Evolutionary conservation across 1,140 invertebrate genomes (phyloP).

Genomic region (Meloidogyne hapla): DNA sequence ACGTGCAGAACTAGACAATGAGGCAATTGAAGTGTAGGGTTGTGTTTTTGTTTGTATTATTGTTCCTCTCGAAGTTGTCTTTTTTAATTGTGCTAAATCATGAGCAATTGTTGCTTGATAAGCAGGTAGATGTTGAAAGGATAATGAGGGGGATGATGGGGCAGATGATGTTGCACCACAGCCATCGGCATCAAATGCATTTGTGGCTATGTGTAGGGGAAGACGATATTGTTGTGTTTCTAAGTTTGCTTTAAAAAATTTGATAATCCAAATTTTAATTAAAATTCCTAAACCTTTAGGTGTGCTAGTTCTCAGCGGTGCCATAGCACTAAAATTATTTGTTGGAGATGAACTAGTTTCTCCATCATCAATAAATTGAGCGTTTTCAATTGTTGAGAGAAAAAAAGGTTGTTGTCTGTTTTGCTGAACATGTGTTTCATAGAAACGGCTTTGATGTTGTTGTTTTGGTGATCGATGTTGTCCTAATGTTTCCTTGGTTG

Average conservation of each 20-base stretch:
- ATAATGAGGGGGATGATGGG: constrained; percentile 43
- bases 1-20: constrained; percentile 1
- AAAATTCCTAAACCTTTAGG: background rate
- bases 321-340: constrained; percentile 13
- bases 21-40: constrained; percentile 1
- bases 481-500: background rate
- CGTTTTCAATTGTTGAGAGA: background rate
- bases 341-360: background rate
- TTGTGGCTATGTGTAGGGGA: background rate
- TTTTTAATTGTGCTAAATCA: constrained; percentile 45
- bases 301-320: constrained; percentile 23
- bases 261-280: no score
- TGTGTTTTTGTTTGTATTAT: background rate
- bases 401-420: background rate
- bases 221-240: background rate
- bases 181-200: constrained; percentile 1
- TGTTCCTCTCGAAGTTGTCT: constrained; percentile 22
- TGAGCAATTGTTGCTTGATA: constrained; percentile 52
- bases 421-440: background rate
- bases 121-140: constrained; percentile 32
- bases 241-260: constrained; percentile 49
- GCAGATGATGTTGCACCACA: constrained; percentile 33
- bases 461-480: constrained; percentile 7
- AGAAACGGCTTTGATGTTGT: constrained; percentile 26
- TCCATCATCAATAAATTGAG: constrained; percentile 17